Evolutionary conservation across 2,797 vertebrate species (phyloP), one percentile per base, ranked within the genome.

Genomic region (Melanotaenia pygmaea): DNA sequence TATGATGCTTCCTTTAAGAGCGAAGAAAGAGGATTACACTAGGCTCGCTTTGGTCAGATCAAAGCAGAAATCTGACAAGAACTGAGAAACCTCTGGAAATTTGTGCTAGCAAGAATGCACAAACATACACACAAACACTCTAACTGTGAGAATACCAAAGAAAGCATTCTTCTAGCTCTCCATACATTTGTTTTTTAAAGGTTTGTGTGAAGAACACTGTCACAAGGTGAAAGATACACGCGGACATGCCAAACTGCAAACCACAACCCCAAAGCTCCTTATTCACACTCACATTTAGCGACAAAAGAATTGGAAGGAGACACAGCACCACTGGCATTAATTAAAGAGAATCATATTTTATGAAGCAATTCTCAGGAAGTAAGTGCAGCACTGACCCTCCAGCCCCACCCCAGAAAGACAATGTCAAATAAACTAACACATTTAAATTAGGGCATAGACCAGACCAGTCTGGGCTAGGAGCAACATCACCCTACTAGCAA

Each of bases 291-390:
- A 14, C 68, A 79, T 70, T 85, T 16, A 37, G 70, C 74, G 30
- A 75, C 68, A 84, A 73, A 79, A 79, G 68, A 71, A 86, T 22
- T 67, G 63, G 83, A 88, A 93, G 85, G 85, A 89, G 83, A 90
- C 89, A 94, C 91, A 89, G 85, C 86, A 92, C 87, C 82, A 93
- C 86, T 67, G 83, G 70, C 76, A 54, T 90, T 90, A 89, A 93
- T 94, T 93, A 92, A 94, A 94, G 92, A 94, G 89, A 94, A 92
- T 93, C 90, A 94, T 93, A 93, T 93, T 95, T 95, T 94, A 95
- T 95, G 93, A 94, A 95, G 92, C 93, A 95, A 89, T 94, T 95
- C 90, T 94, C 91, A 94, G 89, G 92, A 94, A 93, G 89, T 94
- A 93, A 93, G 92, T 94, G 92, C 93, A 94, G 93, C 93, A 94